A percentile compares a stretch with the other conserved stretches of the same genome.
phyloP scores from a whole-genome alignment of 1,140 invertebrate genomes.

The Brachionus calyciflorus region DNA sequence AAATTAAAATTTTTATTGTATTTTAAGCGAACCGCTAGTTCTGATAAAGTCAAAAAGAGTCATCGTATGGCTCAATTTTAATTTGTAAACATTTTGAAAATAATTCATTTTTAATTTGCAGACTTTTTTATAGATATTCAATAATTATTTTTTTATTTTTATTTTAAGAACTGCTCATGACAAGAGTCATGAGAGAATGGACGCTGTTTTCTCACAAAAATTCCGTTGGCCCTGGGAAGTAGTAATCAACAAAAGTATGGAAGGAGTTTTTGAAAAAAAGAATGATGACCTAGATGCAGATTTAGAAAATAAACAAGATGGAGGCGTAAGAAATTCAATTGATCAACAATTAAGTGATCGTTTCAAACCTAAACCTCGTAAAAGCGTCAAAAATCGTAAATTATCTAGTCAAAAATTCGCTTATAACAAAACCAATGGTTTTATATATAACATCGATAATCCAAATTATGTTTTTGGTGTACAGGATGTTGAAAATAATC shows the following conservation, averaged over 20 bases:
- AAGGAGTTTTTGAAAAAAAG: slow-evolving; percentile 50
- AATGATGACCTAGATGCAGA: slow-evolving; percentile 50
- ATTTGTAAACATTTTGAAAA: too few relatives aligned
- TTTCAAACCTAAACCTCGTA: slow-evolving; percentile 26
- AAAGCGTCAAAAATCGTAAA: slow-evolving; percentile 12
- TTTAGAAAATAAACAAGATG: slow-evolving; percentile 50
- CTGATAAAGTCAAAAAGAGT: too few relatives aligned
- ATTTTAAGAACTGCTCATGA: slow-evolving; percentile 53
- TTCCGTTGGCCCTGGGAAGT: slow-evolving; percentile 61
- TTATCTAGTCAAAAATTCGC: slow-evolving; percentile 50
- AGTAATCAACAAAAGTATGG: slow-evolving; percentile 50
- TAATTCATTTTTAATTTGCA: background rate
- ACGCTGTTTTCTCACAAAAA: slow-evolving; percentile 52
- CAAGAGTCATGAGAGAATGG: slow-evolving; percentile 53
- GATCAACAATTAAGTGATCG: background rate
- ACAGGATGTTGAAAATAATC: slow-evolving; percentile 52
- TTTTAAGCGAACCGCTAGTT: too few relatives aligned
- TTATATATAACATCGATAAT: slow-evolving; percentile 53
- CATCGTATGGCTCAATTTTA: too few relatives aligned
- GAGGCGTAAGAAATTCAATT: background rate
- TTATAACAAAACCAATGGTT: slow-evolving; percentile 52
- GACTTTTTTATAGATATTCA: background rate
- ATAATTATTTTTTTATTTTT: background rate
- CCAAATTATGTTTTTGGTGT: slow-evolving; percentile 54
- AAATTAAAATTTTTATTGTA: too few relatives aligned